These are phyloP conservation scores for Lethocerus indicus DNA, from an alignment of 1,140 invertebrate genomes.

Conservation along the genomic window DNA sequence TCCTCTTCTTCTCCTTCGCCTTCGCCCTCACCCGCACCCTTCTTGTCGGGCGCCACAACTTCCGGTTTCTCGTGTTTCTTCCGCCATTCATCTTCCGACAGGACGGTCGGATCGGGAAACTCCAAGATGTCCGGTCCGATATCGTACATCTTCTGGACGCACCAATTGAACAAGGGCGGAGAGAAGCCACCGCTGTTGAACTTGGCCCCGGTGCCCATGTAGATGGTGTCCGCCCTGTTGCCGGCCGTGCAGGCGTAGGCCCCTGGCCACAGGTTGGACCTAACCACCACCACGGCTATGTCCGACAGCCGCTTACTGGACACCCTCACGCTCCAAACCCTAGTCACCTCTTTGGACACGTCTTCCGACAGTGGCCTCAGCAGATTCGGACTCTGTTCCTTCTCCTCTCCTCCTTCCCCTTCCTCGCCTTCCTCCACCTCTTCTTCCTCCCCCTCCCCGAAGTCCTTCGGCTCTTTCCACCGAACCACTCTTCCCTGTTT, in stretches of 20 bases:
- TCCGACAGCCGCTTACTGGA: conserved; percentile 32
- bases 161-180: neutral
- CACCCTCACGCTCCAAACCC: conserved; percentile 43
- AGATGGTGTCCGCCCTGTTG: conserved; percentile 9
- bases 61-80: neutral
- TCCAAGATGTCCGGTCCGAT: conserved; percentile 7
- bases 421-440: conserved; percentile 30
- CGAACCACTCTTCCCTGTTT: conserved; percentile 42
- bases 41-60: no score
- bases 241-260: conserved; percentile 44
- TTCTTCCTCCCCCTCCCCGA: conserved; percentile 23
- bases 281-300: conserved; percentile 38
- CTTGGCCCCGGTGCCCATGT: conserved; percentile 6
- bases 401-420: conserved; percentile 34
- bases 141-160: neutral
- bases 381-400: conserved; percentile 48
- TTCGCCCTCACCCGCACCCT: no score
- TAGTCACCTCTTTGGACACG: conserved; percentile 31
- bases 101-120: conserved; percentile 2
- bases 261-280: conserved; percentile 60
- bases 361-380: conserved; percentile 48
- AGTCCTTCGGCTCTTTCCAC: conserved; percentile 23
- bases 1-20: no score
- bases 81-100: conserved; percentile 9
- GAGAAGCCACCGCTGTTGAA: conserved; percentile 2